phyloP scores from a whole-genome alignment of 2,797 vertebrate species.

The Adelosebastes latens region DNA sequence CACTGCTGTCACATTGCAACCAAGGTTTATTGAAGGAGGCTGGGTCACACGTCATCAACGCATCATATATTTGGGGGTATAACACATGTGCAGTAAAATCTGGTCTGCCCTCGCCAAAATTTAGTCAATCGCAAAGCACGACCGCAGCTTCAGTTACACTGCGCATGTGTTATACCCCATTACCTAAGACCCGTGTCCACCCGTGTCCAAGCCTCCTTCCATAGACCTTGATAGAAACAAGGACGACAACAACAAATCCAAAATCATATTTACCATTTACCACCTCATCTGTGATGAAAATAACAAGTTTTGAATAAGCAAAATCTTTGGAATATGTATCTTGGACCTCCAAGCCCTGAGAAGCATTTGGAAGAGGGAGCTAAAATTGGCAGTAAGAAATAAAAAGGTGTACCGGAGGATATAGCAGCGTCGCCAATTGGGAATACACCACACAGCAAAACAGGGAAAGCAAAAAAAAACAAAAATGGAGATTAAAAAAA shows the following conservation, averaged over 20 bases:
- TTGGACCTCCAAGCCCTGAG: neutral
- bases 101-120: no score
- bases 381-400: neutral
- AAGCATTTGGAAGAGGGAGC: neutral
- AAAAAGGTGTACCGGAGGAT: neutral
- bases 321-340: neutral
- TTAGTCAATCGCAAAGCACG: no score
- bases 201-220: no score
- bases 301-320: neutral
- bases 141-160: no score
- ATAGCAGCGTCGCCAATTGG: neutral
- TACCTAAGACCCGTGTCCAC: no score
- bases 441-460: neutral
- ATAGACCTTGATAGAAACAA: neutral
- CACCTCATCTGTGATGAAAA: neutral
- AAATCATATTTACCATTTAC: neutral
- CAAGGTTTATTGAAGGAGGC: no score
- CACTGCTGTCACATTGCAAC: neutral
- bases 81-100: no score
- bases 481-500: neutral
- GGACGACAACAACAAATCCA: neutral
- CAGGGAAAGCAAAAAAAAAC: neutral
- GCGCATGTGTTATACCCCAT: no score
- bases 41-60: no score
- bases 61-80: no score